These are phyloP conservation scores for Sclerurus mexicanus DNA, from an alignment of 2,113 vertebrate genomes.

Conservation along the genomic window DNA sequence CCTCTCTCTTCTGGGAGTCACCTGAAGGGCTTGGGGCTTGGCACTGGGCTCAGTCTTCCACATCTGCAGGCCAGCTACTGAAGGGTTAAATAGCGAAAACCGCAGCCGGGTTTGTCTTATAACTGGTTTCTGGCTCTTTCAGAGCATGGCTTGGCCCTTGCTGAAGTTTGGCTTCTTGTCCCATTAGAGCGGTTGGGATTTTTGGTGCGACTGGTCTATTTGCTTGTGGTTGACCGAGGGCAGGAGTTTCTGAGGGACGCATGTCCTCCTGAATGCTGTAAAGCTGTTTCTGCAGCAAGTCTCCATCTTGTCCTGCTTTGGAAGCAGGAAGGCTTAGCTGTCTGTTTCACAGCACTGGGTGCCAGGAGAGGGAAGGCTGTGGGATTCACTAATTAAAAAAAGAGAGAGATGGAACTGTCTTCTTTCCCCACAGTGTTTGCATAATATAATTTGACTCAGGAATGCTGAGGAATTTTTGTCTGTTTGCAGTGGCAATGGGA, in stretches of 20 bases:
- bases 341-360: background rate
- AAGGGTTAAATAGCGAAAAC: background rate
- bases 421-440: background rate
- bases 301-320: background rate
- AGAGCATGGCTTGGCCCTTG: background rate
- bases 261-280: accelerated
- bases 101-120: background rate
- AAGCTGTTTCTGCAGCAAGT: background rate
- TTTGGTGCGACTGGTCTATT: background rate
- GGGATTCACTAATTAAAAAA: background rate
- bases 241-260: background rate
- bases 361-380: background rate
- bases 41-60: background rate
- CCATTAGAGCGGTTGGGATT: background rate
- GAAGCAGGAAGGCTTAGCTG: background rate
- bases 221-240: background rate
- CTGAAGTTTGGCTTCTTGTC: background rate
- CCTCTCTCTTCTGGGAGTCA: background rate
- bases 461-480: background rate
- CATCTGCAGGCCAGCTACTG: background rate
- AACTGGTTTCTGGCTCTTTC: background rate
- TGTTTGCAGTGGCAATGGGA: background rate
- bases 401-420: background rate
- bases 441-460: background rate
- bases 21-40: accelerated